Percentiles rank a stretch among this genome's conserved stretches.
Evolutionary conservation across 2,797 vertebrate genomes (phyloP).

Genomic region (Salmo trutta): DNA sequence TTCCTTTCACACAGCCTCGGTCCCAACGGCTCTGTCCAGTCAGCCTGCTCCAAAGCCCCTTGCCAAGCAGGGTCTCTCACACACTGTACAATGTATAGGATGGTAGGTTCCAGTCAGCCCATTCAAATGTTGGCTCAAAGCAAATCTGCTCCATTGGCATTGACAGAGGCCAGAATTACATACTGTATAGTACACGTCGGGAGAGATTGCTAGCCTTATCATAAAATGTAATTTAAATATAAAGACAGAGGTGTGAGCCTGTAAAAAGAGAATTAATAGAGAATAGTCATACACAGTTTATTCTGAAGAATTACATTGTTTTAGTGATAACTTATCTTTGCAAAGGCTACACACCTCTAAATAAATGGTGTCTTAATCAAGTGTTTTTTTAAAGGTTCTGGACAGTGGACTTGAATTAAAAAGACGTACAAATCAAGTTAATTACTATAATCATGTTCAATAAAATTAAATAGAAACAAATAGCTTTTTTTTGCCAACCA

Average conservation of each 20-base stretch:
- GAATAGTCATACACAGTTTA: not conserved
- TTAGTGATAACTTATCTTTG: not conserved
- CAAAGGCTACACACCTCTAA: not conserved
- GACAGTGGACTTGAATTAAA: no score
- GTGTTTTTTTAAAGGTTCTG: no score
- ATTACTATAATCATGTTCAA: no score
- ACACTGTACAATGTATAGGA: constrained; percentile 79
- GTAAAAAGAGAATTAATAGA: not conserved
- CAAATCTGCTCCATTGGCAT: constrained; percentile 61
- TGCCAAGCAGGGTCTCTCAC: constrained; percentile 6
- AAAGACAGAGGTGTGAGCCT: not conserved
- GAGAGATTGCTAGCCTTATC: constrained; percentile 31
- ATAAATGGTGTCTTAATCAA: no score
- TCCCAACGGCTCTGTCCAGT: constrained; percentile 39
- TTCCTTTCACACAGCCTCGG: constrained; percentile 25
- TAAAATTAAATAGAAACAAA: no score
- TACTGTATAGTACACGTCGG: constrained; percentile 7
- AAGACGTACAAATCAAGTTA: no score
- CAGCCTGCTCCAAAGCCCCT: constrained; percentile 31
- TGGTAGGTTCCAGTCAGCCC: constrained; percentile 84
- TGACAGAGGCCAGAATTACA: constrained; percentile 52
- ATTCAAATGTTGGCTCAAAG: constrained; percentile 59
- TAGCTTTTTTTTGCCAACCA: no score
- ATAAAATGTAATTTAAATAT: constrained; percentile 1
- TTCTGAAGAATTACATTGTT: not conserved